These are phyloP conservation scores for Itoplectis maculator DNA, from an alignment of 2,888 invertebrate genomes.

Conservation along the genomic window DNA sequence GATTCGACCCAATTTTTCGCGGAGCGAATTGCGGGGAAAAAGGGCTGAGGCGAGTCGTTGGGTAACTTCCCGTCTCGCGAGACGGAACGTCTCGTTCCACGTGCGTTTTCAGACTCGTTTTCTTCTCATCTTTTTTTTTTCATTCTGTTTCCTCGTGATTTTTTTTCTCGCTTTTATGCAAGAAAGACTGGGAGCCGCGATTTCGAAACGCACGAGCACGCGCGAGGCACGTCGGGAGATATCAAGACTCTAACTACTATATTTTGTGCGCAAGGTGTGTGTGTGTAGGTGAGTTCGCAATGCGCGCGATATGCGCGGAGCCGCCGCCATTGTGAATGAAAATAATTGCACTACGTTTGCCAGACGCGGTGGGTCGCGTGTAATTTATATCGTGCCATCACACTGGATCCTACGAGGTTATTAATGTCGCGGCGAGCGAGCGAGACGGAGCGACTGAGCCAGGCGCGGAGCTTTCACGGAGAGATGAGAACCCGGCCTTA, in stretches of 20 bases:
- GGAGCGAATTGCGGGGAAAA: background rate
- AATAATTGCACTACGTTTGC: constrained; percentile 72
- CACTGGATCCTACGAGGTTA: constrained; percentile 70
- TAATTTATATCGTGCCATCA: constrained; percentile 73
- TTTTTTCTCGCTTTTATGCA: constrained; percentile 12
- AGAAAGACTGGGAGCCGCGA: constrained; percentile 42
- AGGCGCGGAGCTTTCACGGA: constrained; percentile 70
- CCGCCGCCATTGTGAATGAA: constrained; percentile 76
- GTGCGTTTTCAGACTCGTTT: constrained; percentile 4
- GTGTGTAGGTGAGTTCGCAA: constrained; percentile 50
- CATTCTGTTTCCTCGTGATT: constrained; percentile 3
- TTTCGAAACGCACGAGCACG: constrained; percentile 64
- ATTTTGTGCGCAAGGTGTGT: constrained; percentile 6
- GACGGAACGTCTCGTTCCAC: constrained; percentile 26
- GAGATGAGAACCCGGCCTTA: constrained; percentile 55
- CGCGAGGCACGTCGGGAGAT: constrained; percentile 46
- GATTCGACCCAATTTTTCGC: background rate
- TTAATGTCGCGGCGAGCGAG: constrained; percentile 68
- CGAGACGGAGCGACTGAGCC: constrained; percentile 50
- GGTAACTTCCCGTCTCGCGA: constrained; percentile 55
- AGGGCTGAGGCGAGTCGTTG: constrained; percentile 10
- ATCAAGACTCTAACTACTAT: constrained; percentile 50
- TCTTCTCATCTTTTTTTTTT: constrained; percentile 17
- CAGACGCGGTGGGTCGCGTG: constrained; percentile 70
- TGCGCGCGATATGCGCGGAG: constrained; percentile 58